Percentiles rank a stretch among this genome's conserved stretches.
Conservation (phyloP, 2,113 vertebrate genomes). For the Jaculus jaculus region DNA sequence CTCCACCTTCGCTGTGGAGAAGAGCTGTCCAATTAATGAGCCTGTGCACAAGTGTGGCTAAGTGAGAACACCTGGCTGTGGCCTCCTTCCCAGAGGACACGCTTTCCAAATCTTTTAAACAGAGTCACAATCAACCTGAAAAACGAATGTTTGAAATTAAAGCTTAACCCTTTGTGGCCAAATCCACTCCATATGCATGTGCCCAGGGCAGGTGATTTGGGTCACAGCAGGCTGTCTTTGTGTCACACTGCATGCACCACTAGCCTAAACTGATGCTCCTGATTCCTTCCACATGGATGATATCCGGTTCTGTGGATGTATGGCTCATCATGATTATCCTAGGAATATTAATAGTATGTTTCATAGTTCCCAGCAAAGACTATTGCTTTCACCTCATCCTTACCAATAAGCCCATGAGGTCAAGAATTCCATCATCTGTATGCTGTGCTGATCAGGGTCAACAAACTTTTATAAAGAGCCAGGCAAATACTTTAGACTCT, state of each 20-base stretch:
- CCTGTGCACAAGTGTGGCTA: not conserved
- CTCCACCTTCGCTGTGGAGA: not conserved
- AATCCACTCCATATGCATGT: not conserved
- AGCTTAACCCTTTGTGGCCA: constrained; percentile 18
- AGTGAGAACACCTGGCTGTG: constrained; percentile 46
- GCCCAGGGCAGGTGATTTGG: not conserved
- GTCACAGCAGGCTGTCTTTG: not conserved
- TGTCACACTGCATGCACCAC: not conserved
- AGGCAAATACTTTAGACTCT: not conserved
- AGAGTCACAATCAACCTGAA: constrained; percentile 38
- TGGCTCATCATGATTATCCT: not conserved
- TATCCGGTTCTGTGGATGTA: not conserved
- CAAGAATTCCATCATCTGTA: not conserved
- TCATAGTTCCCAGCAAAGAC: not conserved
- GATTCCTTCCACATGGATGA: not conserved
- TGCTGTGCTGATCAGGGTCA: not conserved
- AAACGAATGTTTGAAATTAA: constrained; percentile 39
- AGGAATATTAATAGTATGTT: not conserved
- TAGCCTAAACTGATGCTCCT: not conserved
- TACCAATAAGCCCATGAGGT: not conserved
- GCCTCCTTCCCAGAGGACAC: constrained; percentile 17
- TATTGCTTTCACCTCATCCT: not conserved
- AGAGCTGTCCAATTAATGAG: not conserved
- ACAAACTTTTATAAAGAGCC: not conserved
- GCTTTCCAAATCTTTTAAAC: constrained; percentile 59